Base-by-base conservation (phyloP, 1,140 invertebrate genomes). In the Megalonaias nervosa region DNA sequence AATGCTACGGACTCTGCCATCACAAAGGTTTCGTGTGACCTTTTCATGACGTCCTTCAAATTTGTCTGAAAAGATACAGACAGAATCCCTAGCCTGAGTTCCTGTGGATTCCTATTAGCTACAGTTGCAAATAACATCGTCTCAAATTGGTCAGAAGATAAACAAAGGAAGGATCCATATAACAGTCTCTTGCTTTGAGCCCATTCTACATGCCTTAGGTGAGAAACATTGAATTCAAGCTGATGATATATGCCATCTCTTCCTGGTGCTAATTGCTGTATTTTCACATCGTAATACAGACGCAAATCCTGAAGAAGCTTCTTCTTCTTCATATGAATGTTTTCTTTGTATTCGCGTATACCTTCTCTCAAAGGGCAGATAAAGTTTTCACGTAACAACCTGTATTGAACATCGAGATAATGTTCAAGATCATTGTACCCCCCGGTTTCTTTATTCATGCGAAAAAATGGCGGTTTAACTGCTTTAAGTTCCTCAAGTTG, bases 341-440 rank as follows among this genome's bases (percentile, higher is more conserved):
- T 70, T 19, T 64, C 26, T 58, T 77, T 77, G 61, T 84, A 86
- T 16, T 77, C 59, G 17, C 56, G 70, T 62, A 92, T 81, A 31
- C 91, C 91, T n/a, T 87, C 81, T 77, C 91, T 70, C n/a, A 92
- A 69, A 48, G 91, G 88, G 2, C 80, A 65, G 60, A 90, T 69
- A 66, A 91, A 91, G 81, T 96, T 95, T 91, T 96, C 95, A 13
- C 94, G 88, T 26, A 96, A 86, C 3, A 96, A 88, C 17, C 94
- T 89, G 84, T 95, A 95, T 78, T 96, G 95, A 0, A 94, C 92
- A 82, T 95, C 94, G 5, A 97, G 87, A 85, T 97, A 97, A 83
- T 95, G 93, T 23, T 94, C 91, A 0, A 93, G 91, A 85, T 92
- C 90, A 12, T 89, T 77, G 85, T 95, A 96, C 0, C 88, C 82